phyloP scores from a whole-genome alignment of 2,113 vertebrate genomes.

The Podarcis raffonei region DNA sequence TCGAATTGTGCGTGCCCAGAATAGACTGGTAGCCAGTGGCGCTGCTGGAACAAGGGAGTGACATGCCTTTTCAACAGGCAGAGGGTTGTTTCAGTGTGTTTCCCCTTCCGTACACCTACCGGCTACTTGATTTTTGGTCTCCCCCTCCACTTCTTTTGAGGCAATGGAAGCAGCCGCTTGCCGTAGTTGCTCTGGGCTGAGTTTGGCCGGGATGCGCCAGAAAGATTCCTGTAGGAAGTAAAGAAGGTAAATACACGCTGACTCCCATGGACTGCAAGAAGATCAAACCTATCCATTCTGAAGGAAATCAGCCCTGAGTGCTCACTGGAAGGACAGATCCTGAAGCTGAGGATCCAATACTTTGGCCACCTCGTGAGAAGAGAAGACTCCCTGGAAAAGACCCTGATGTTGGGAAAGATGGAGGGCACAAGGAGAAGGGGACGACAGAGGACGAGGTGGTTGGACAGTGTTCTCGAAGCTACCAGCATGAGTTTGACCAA shows the following conservation, averaged over 20 bases:
- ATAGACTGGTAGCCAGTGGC: neutral
- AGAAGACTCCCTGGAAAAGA: no score
- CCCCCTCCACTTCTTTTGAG: conserved; percentile 20
- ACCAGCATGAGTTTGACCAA: no score
- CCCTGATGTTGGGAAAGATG: no score
- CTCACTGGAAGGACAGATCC: no score
- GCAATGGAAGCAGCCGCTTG: conserved; percentile 76
- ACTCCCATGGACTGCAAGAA: no score
- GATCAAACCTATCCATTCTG: no score
- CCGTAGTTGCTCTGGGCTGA: conserved; percentile 78
- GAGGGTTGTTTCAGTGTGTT: conserved; percentile 6
- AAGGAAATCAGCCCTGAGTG: no score
- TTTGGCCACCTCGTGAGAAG: no score
- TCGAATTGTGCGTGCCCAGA: neutral
- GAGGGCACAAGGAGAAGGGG: no score
- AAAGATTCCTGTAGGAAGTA: conserved; percentile 84
- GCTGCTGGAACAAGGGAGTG: neutral
- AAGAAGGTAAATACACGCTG: neutral
- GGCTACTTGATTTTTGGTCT: accelerated
- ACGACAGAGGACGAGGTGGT: no score
- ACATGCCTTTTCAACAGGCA: neutral
- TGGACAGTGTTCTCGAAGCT: no score
- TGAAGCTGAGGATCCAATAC: no score
- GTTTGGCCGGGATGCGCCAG: conserved; percentile 89
- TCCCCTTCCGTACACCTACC: neutral